phyloP scores from a whole-genome alignment of 2,113 vertebrate genomes.

The Sardina pilchardus region DNA sequence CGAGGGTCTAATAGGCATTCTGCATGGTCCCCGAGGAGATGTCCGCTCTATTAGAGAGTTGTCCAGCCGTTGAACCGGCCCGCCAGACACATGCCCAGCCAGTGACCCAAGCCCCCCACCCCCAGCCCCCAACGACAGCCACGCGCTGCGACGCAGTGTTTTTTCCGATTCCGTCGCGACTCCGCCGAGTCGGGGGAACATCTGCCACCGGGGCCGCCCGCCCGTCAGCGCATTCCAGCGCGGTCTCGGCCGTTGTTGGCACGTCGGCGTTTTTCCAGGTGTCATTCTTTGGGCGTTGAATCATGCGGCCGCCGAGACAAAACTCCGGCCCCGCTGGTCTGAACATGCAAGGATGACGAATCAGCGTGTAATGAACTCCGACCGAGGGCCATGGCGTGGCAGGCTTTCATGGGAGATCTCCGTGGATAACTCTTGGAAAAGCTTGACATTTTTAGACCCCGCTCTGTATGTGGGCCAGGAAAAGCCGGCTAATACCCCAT shows the following conservation, averaged over 20 bases:
- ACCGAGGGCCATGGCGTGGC: not conserved
- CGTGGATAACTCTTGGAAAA: not conserved
- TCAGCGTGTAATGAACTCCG: not conserved
- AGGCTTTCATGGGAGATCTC: not conserved
- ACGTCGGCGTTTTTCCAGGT: not conserved
- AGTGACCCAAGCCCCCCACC: not conserved
- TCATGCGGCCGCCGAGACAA: not conserved
- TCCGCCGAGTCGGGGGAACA: not conserved
- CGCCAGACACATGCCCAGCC: not conserved
- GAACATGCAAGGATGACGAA: not conserved
- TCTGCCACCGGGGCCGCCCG: not conserved
- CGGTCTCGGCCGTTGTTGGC: not conserved
- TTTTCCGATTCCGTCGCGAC: not conserved
- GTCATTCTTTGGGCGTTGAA: not conserved
- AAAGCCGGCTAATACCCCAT: not conserved
- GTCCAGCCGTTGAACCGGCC: not conserved
- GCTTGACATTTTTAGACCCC: not conserved
- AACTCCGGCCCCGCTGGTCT: not conserved
- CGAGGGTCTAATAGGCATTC: not conserved
- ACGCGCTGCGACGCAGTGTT: not conserved
- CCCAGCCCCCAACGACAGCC: not conserved
- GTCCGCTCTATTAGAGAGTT: not conserved
- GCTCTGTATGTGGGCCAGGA: not conserved
- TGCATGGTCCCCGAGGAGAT: constrained; percentile 5
- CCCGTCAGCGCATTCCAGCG: not conserved